Conservation (phyloP, 2,113 vertebrate species). For the Galbula dea region DNA sequence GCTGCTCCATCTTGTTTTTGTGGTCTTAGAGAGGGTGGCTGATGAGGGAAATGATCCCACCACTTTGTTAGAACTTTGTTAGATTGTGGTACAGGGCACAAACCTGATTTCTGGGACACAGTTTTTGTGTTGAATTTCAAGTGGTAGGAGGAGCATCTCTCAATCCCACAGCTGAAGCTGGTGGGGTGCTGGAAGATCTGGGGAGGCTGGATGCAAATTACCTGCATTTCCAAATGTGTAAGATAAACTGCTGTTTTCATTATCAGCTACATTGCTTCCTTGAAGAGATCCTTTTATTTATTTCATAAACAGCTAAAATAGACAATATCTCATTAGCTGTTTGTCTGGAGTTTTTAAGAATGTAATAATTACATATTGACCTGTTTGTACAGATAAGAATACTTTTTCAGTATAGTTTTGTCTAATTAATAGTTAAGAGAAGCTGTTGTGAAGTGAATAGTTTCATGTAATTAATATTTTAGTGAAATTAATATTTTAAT, state of each 20-base stretch:
- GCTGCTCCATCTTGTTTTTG: neutral
- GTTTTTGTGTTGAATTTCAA: neutral
- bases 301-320: neutral
- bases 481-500: slow-evolving; percentile 46
- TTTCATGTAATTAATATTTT: slow-evolving; percentile 33
- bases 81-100: neutral
- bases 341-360: neutral
- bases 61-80: neutral
- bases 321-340: neutral
- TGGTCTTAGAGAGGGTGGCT: neutral
- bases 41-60: neutral
- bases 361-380: neutral
- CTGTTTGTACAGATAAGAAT: neutral
- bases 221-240: neutral
- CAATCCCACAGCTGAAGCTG: neutral
- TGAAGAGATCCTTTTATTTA: neutral
- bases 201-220: neutral
- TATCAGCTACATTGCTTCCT: neutral
- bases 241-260: neutral
- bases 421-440: slow-evolving; percentile 15
- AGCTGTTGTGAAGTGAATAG: neutral
- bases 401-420: slow-evolving; percentile 6
- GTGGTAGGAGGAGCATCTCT: neutral
- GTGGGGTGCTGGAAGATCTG: neutral
- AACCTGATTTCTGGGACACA: neutral